Conservation (phyloP, 2,888 invertebrate genomes). For the Agonopterix subpropinquella region DNA sequence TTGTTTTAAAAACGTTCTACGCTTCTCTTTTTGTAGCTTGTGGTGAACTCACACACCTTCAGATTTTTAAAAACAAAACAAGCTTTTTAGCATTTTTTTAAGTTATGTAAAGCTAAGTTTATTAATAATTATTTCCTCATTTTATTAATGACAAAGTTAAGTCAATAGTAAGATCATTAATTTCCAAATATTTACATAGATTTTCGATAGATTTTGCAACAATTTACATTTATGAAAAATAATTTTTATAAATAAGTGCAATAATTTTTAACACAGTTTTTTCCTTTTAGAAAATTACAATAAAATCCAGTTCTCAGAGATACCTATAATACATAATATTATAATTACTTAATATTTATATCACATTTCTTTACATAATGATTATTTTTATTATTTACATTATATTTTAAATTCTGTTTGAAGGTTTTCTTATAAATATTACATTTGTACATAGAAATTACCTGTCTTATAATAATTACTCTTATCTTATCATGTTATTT, state of each 20-base stretch:
- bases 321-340: slow-evolving; percentile 4
- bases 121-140: background rate
- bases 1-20: too few relatives aligned
- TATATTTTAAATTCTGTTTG: too few relatives aligned
- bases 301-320: slow-evolving; percentile 9
- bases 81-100: too few relatives aligned
- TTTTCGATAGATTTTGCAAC: background rate
- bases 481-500: too few relatives aligned
- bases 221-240: background rate
- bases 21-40: too few relatives aligned
- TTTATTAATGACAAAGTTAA: background rate
- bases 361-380: slow-evolving; percentile 45
- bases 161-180: background rate
- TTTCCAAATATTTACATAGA: background rate
- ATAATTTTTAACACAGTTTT: background rate
- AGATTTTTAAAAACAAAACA: too few relatives aligned
- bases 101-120: too few relatives aligned
- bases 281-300: slow-evolving; percentile 13
- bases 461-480: too few relatives aligned
- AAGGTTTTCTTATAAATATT: too few relatives aligned
- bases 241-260: background rate
- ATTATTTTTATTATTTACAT: slow-evolving; percentile 26
- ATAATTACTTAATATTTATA: slow-evolving; percentile 29
- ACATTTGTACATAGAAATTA: too few relatives aligned
- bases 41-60: too few relatives aligned